Evolutionary conservation across 1,140 invertebrate genomes (phyloP).

Genomic region (Philotrypesis tridentata): DNA sequence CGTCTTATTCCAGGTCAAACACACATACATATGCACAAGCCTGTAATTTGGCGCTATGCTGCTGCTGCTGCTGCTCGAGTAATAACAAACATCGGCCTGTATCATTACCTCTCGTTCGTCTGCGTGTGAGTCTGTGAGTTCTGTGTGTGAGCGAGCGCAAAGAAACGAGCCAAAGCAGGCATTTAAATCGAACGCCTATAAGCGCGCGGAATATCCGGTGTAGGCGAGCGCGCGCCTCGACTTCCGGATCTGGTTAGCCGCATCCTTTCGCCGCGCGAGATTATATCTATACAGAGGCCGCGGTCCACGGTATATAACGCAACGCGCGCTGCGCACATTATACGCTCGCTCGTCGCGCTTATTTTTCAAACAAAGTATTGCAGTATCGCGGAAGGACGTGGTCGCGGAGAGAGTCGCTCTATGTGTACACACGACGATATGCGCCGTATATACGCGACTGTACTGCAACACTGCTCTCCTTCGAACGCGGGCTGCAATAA

Average conservation of each 20-base stretch:
- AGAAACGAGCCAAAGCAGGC: too few species aligned
- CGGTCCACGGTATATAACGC: slow-evolving; percentile 11
- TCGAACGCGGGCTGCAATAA: too few species aligned
- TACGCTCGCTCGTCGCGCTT: not conserved
- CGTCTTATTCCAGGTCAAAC: too few species aligned
- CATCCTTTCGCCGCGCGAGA: slow-evolving; percentile 53
- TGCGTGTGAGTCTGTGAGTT: too few species aligned
- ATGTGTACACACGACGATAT: too few species aligned
- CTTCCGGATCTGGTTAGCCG: slow-evolving; percentile 65
- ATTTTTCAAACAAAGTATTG: too few species aligned
- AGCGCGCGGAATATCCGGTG: slow-evolving; percentile 12
- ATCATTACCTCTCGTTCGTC: too few species aligned
- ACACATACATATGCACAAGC: not conserved
- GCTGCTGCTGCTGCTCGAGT: too few species aligned
- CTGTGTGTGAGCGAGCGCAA: too few species aligned
- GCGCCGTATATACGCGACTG: too few species aligned
- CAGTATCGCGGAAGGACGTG: slow-evolving; percentile 63
- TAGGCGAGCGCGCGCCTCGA: not conserved
- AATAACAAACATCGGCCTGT: not conserved
- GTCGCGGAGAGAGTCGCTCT: too few species aligned
- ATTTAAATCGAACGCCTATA: slow-evolving; percentile 5
- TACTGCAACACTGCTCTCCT: too few species aligned
- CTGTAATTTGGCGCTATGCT: not conserved
- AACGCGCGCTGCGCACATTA: slow-evolving; percentile 4
- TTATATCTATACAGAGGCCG: slow-evolving; percentile 43